These are phyloP conservation scores for Tringa solitaria DNA, from an alignment of 2,113 vertebrate species.

Conservation along the genomic window DNA sequence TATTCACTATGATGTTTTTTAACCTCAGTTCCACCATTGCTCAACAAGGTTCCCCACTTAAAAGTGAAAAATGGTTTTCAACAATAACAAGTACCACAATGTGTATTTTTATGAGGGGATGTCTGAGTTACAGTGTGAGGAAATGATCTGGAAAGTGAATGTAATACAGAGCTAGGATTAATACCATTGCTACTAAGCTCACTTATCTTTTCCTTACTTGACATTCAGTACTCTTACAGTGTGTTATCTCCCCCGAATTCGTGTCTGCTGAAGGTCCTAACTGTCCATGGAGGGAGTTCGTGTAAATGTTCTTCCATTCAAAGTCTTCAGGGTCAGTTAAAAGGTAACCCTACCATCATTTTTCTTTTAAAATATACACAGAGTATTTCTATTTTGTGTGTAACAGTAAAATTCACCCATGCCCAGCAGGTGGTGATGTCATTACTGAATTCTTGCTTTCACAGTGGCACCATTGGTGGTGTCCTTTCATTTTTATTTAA, in stretches of 20 bases:
- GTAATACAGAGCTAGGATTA: background rate
- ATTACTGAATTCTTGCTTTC: background rate
- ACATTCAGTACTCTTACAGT: background rate
- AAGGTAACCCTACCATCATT: background rate
- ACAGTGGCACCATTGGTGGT: background rate
- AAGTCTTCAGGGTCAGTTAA: background rate
- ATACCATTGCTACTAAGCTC: background rate
- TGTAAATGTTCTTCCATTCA: background rate
- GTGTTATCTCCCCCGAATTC: background rate
- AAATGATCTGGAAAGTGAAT: background rate
- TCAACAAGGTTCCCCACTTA: background rate
- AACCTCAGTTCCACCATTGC: background rate
- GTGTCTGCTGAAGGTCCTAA: background rate
- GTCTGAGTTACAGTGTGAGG: background rate
- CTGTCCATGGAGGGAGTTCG: background rate
- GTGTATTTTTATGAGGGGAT: background rate
- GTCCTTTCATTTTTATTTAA: background rate
- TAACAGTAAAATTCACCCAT: background rate
- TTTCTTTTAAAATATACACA: background rate
- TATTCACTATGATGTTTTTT: background rate
- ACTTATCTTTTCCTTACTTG: background rate
- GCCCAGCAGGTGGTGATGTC: background rate
- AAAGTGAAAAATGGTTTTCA: background rate
- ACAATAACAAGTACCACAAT: background rate
- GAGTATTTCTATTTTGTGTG: background rate